A percentile compares a stretch with the other conserved stretches of the same genome.
phyloP scores from a whole-genome alignment of 2,797 vertebrate genomes.

The Sphenopsis melanotis region DNA sequence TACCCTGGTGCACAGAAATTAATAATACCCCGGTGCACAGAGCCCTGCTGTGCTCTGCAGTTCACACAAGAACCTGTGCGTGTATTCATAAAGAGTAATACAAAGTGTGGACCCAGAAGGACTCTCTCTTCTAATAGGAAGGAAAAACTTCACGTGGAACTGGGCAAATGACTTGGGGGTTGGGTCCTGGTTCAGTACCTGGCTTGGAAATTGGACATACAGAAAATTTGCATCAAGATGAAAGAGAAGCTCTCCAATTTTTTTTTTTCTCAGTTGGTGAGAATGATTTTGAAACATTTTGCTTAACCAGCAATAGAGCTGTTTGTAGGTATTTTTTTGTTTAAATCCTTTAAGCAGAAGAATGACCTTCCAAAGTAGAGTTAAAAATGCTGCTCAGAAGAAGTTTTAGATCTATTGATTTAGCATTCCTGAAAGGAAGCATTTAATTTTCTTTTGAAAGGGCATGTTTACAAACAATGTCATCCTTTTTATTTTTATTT shows the following conservation, averaged over 20 bases:
- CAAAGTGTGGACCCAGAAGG: not conserved
- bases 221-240: not conserved
- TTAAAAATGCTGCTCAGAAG: not conserved
- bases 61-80: not conserved
- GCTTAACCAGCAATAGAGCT: not conserved
- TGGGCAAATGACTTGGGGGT: not conserved
- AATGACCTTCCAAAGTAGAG: not conserved
- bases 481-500: not conserved
- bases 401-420: not conserved
- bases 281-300: not conserved
- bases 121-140: not conserved
- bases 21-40: not conserved
- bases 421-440: not conserved
- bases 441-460: not conserved
- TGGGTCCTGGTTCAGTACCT: not conserved
- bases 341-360: not conserved
- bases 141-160: not conserved
- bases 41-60: not conserved
- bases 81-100: not conserved
- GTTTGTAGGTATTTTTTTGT: not conserved
- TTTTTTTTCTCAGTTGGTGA: not conserved
- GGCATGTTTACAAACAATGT: not conserved
- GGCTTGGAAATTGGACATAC: not conserved
- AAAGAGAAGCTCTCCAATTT: not conserved
- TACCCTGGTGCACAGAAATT: not conserved